Conservation (phyloP, 2,113 vertebrate species). For the Bothrops jararaca region DNA sequence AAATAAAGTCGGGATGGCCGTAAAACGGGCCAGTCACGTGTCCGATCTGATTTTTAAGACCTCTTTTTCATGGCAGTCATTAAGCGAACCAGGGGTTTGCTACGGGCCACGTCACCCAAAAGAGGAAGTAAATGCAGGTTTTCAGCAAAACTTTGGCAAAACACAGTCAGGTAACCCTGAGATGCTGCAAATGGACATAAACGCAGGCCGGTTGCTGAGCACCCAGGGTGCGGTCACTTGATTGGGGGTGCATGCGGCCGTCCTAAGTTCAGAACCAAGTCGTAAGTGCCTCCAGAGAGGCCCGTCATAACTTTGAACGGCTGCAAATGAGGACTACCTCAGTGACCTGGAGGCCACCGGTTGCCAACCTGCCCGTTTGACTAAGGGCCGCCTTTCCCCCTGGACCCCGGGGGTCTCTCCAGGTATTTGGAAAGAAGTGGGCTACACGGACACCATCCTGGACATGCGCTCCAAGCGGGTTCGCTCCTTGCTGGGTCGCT, state of each 20-base stretch:
- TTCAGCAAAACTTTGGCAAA: neutral
- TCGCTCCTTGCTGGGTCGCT: conserved; percentile 81
- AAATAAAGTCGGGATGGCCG: neutral
- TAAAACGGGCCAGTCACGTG: neutral
- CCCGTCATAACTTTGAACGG: neutral
- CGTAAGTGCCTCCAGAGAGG: neutral
- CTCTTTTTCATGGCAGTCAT: neutral
- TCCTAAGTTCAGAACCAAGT: neutral
- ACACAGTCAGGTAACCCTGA: neutral
- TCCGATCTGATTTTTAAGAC: neutral
- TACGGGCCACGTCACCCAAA: no score
- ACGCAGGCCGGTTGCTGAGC: neutral
- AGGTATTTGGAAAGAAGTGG: conserved; percentile 92
- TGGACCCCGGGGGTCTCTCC: neutral
- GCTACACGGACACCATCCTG: conserved; percentile 89
- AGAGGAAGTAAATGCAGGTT: neutral
- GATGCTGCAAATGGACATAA: neutral
- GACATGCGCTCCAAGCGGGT: conserved; percentile 89
- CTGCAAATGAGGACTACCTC: neutral
- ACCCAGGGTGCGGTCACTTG: neutral
- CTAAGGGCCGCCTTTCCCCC: neutral
- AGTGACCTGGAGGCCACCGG: neutral
- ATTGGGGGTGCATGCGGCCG: neutral
- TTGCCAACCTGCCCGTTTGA: accelerated
- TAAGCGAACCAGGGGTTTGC: neutral